Conservation (phyloP, 2,797 vertebrate genomes). For the Thripadectes ignobilis region DNA sequence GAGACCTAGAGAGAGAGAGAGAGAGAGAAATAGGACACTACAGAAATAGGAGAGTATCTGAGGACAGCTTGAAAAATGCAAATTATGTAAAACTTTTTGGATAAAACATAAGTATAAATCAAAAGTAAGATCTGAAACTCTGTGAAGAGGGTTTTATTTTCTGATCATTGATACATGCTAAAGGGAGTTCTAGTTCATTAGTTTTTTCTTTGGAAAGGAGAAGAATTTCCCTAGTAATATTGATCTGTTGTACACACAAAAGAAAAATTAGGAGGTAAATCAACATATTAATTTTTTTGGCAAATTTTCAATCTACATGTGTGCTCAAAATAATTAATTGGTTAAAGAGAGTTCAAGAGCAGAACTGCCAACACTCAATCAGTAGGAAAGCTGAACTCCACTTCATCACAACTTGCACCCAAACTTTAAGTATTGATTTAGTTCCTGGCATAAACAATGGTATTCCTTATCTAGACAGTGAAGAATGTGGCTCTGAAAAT, state of each 20-base stretch:
- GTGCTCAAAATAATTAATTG: not conserved
- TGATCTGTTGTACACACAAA: not conserved
- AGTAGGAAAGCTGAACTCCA: not conserved
- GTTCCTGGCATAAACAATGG: not conserved
- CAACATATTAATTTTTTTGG: not conserved
- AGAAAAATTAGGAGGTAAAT: not conserved
- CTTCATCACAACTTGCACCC: not conserved
- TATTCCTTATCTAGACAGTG: not conserved
- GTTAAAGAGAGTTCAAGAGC: not conserved
- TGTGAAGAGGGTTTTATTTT: not conserved
- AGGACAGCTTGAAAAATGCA: not conserved
- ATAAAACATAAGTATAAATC: not conserved
- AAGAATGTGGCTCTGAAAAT: not conserved
- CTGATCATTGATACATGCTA: not conserved
- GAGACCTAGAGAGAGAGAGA: not conserved
- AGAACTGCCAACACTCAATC: not conserved
- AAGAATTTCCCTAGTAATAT: not conserved
- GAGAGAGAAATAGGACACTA: not conserved
- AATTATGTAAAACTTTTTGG: not conserved
- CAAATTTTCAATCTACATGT: not conserved
- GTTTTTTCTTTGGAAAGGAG: not conserved
- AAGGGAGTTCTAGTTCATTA: not conserved
- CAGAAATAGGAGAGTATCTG: not conserved
- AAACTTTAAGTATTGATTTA: not conserved
- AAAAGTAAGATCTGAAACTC: not conserved